Percentiles rank a stretch among this genome's conserved stretches.
These are phyloP conservation scores for Napeogenes inachia DNA, from an alignment of 2,888 invertebrate species.

Conservation along the genomic window DNA sequence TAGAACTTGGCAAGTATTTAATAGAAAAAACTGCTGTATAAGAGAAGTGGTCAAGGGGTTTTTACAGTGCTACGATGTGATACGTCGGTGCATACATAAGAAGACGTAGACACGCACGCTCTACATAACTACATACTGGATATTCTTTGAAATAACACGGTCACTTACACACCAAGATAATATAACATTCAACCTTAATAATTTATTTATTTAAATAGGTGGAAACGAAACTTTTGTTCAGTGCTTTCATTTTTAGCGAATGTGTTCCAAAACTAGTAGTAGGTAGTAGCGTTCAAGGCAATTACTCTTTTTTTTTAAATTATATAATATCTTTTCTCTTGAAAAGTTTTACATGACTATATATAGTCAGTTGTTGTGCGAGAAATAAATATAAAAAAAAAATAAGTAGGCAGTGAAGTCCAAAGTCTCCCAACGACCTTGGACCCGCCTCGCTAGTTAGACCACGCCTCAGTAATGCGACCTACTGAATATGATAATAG, in stretches of 20 bases:
- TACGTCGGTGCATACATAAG: not conserved
- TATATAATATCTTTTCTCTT: too few species aligned
- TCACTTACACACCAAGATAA: not conserved
- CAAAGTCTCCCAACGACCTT: constrained; percentile 16
- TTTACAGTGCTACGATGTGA: not conserved
- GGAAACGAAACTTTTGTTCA: too few species aligned
- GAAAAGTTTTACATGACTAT: too few species aligned
- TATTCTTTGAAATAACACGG: not conserved
- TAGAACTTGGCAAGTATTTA: constrained; percentile 4
- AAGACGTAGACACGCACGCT: not conserved
- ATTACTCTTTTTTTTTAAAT: too few species aligned
- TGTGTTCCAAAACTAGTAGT: too few species aligned
- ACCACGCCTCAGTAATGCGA: constrained; percentile 24
- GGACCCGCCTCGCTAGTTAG: constrained; percentile 14
- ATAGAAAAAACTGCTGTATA: not conserved
- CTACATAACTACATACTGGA: not conserved
- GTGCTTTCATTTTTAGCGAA: too few species aligned
- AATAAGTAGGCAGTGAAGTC: constrained; percentile 13
- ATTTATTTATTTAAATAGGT: too few species aligned
- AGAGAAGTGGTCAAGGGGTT: not conserved
- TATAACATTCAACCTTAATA: too few species aligned
- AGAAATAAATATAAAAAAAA: not conserved
- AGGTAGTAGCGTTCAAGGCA: too few species aligned
- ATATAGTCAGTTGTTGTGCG: too few species aligned
- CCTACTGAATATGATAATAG: constrained; percentile 24